phyloP scores from a whole-genome alignment of 2,113 vertebrate genomes.

The Rousettus leschenaultii region DNA sequence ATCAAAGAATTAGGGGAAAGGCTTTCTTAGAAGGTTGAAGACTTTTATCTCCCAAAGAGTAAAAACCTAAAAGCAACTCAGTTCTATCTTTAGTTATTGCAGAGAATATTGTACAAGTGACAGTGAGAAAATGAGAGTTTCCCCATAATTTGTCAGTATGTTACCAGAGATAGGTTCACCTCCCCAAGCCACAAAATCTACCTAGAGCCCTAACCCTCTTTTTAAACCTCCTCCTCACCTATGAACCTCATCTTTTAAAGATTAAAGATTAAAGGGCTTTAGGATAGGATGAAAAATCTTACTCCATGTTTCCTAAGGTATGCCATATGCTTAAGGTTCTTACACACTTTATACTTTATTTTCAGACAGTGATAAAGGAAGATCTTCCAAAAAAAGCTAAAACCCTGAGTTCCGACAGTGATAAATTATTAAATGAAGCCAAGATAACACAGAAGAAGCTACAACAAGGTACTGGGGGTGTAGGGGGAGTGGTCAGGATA shows the following conservation, averaged over 20 bases:
- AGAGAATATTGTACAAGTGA: background rate
- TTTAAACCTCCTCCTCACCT: background rate
- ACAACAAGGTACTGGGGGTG: slow-evolving; percentile 78
- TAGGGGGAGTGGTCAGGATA: background rate
- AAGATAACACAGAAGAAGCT: slow-evolving; percentile 79
- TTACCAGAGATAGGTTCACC: background rate
- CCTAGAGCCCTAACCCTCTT: background rate
- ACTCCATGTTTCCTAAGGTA: background rate
- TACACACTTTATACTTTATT: slow-evolving; percentile 58
- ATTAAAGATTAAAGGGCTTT: background rate
- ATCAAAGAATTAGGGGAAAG: background rate
- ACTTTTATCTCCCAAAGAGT: background rate
- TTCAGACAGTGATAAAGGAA: slow-evolving; percentile 87
- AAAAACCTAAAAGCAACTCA: background rate
- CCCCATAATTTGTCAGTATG: background rate
- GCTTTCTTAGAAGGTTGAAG: background rate
- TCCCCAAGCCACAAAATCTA: background rate
- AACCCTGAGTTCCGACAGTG: slow-evolving; percentile 82
- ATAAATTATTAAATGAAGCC: slow-evolving; percentile 81
- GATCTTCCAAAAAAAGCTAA: slow-evolving; percentile 86
- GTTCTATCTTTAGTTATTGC: background rate
- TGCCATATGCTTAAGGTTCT: slow-evolving; percentile 18
- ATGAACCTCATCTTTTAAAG: background rate
- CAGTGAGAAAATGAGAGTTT: background rate
- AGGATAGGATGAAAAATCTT: slow-evolving; percentile 19